A percentile compares a stretch with the other conserved stretches of the same genome.
phyloP scores from a whole-genome alignment of 1,140 invertebrate genomes.

The Rhyzopertha dominica region DNA sequence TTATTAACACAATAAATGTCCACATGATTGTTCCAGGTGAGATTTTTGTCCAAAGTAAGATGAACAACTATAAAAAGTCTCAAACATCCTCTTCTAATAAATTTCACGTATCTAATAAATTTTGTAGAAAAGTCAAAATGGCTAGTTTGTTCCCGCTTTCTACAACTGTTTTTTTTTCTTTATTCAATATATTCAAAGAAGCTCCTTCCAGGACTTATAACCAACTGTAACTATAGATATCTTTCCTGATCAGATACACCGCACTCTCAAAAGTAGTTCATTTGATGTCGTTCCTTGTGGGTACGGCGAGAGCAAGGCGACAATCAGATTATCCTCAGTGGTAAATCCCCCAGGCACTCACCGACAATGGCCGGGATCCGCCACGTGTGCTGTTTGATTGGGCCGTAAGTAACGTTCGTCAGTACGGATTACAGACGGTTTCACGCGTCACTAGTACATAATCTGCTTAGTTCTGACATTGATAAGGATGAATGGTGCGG shows the following conservation, averaged over 20 bases:
- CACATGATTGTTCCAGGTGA: no score
- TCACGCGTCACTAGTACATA: conserved; percentile 46
- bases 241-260: neutral
- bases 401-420: conserved; percentile 40
- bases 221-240: no score
- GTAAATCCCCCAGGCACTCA: conserved; percentile 24
- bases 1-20: no score
- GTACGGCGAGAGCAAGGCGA: conserved; percentile 20
- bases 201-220: no score
- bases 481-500: conserved; percentile 44
- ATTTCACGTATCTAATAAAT: no score
- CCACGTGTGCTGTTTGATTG: conserved; percentile 42
- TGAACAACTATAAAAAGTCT: no score
- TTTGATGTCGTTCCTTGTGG: neutral
- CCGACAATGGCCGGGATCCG: conserved; percentile 20
- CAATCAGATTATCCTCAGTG: conserved; percentile 25
- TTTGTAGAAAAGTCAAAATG: no score
- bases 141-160: no score
- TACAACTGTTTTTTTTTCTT: no score
- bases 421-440: conserved; percentile 44
- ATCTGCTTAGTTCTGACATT: conserved; percentile 45
- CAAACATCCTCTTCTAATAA: no score
- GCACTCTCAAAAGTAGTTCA: neutral
- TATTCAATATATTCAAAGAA: no score
- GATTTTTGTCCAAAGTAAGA: no score